Percentiles rank a stretch among this genome's conserved stretches.
Evolutionary conservation across 2,888 invertebrate genomes (phyloP).

Genomic region (Thumatha senex): DNA sequence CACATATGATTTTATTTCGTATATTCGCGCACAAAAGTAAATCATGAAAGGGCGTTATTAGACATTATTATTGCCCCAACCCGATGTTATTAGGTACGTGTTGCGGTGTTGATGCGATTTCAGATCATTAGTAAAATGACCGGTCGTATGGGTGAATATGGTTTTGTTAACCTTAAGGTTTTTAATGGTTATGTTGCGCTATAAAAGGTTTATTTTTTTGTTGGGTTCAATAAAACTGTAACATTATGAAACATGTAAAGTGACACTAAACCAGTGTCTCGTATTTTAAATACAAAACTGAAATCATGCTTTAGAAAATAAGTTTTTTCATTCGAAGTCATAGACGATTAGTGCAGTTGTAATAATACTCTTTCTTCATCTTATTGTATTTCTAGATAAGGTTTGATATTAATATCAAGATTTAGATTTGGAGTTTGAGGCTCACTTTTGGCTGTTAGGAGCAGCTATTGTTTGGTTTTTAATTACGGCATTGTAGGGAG

Average conservation of each 20-base stretch:
- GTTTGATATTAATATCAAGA: too few relatives aligned
- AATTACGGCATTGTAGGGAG: too few relatives aligned
- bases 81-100: slow-evolving; percentile 58
- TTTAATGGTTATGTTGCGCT: slow-evolving; percentile 6
- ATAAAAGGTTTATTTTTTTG: slow-evolving; percentile 3
- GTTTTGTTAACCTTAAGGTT: slow-evolving; percentile 17
- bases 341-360: too few relatives aligned
- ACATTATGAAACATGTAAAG: neutral
- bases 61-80: slow-evolving; percentile 68
- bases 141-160: slow-evolving; percentile 20
- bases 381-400: too few relatives aligned
- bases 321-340: too few relatives aligned
- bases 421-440: too few relatives aligned
- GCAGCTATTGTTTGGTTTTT: too few relatives aligned
- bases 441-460: too few relatives aligned
- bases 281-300: too few relatives aligned
- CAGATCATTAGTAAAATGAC: slow-evolving; percentile 25
- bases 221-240: neutral
- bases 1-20: slow-evolving; percentile 64
- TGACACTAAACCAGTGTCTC: too few relatives aligned
- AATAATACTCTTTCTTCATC: too few relatives aligned
- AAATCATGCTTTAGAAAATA: too few relatives aligned
- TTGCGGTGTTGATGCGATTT: slow-evolving; percentile 25
- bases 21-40: slow-evolving; percentile 62
- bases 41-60: slow-evolving; percentile 72